phyloP scores from a whole-genome alignment of 1,140 invertebrate genomes.

The Ostrea edulis region DNA sequence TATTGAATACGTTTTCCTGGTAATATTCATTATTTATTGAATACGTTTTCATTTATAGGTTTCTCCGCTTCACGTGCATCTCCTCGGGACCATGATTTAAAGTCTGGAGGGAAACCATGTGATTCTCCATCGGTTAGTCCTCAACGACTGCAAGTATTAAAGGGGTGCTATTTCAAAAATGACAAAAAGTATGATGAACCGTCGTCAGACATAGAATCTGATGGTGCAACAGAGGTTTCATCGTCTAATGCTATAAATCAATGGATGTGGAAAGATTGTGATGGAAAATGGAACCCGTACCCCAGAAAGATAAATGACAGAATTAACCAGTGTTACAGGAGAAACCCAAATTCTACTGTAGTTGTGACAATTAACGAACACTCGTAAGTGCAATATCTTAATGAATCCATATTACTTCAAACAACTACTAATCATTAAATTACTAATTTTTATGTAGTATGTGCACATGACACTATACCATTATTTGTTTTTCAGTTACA shows the following conservation, averaged over 20 bases:
- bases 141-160: not conserved
- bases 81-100: no score
- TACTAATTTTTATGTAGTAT: no score
- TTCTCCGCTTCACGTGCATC: no score
- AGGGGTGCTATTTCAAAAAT: not conserved
- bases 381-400: not conserved
- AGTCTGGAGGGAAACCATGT: no score
- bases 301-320: not conserved
- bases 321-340: not conserved
- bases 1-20: no score
- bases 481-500: not conserved
- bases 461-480: not conserved
- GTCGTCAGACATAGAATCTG: not conserved
- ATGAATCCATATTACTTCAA: no score
- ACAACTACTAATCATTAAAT: not conserved
- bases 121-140: not conserved
- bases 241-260: not conserved
- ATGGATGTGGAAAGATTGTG: not conserved
- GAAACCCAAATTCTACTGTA: not conserved
- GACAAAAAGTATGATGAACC: not conserved
- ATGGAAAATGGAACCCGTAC: constrained; percentile 1
- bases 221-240: no score
- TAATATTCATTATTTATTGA: no score
- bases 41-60: no score
- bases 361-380: not conserved